These are phyloP conservation scores for Xiphias gladius DNA, from an alignment of 2,113 vertebrate genomes.

Conservation along the genomic window DNA sequence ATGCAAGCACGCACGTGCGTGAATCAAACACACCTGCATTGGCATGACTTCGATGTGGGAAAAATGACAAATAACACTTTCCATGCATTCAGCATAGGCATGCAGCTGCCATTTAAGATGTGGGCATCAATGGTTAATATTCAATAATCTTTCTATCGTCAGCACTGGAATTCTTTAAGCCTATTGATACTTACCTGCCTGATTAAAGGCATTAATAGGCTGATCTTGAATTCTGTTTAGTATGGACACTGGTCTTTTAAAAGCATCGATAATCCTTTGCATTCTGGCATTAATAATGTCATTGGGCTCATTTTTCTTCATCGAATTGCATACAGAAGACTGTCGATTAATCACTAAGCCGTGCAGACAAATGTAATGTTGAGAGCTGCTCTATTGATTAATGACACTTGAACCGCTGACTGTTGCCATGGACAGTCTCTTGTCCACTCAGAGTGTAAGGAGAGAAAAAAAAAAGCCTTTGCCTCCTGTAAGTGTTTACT, in stretches of 20 bases:
- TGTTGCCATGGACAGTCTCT: slow-evolving; percentile 11
- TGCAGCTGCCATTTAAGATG: background rate
- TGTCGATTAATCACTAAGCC: background rate
- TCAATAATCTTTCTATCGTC: background rate
- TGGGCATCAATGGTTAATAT: background rate
- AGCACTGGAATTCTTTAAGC: background rate
- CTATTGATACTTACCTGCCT: background rate
- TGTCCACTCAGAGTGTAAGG: slow-evolving; percentile 3
- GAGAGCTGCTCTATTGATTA: slow-evolving; percentile 11
- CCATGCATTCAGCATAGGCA: background rate
- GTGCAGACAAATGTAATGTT: background rate
- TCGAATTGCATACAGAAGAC: slow-evolving; percentile 4
- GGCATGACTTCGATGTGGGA: background rate
- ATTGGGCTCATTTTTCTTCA: background rate
- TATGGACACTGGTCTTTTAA: background rate
- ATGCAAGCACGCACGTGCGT: slow-evolving; percentile 41
- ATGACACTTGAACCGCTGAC: slow-evolving; percentile 35
- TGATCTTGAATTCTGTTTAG: background rate
- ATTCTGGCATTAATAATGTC: background rate
- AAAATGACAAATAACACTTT: slow-evolving; percentile 25
- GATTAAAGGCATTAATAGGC: background rate
- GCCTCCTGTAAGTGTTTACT: background rate
- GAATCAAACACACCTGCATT: slow-evolving; percentile 58
- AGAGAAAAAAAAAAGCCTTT: background rate
- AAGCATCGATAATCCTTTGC: background rate